Conservation (phyloP, 37 sponge, comb jelly and placozoan species). For the Cladorhizidae sp. region DNA sequence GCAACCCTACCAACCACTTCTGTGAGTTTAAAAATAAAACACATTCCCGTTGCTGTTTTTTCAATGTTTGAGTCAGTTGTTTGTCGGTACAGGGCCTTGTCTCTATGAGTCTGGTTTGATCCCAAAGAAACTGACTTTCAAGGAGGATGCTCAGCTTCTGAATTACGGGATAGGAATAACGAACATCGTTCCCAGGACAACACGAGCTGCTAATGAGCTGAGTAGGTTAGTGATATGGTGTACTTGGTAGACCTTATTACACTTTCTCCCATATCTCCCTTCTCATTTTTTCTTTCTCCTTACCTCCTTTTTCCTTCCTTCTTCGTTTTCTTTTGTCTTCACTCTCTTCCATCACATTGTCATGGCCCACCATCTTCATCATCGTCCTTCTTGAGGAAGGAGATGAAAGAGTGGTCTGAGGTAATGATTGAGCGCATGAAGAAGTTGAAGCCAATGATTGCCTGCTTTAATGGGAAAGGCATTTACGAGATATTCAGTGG, state of each 20-base stretch:
- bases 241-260: too few species aligned
- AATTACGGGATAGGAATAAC: slow-evolving; percentile 89
- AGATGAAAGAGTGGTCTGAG: slow-evolving; percentile 81
- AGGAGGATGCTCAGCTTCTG: slow-evolving; percentile 81
- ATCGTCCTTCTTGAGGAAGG: slow-evolving; percentile 58
- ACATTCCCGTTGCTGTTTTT: background rate
- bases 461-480: slow-evolving; percentile 94
- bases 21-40: slow-evolving; percentile 50
- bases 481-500: slow-evolving; percentile 88
- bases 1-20: slow-evolving; percentile 91
- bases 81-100: slow-evolving; percentile 81
- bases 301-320: too few species aligned
- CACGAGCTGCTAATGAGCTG: slow-evolving; percentile 77
- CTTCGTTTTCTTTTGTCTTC: too few species aligned
- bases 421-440: slow-evolving; percentile 81
- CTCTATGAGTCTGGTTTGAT: slow-evolving; percentile 86
- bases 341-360: too few species aligned
- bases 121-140: slow-evolving; percentile 59
- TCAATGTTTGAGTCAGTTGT: background rate
- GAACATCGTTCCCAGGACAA: slow-evolving; percentile 91
- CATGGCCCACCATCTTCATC: too few species aligned
- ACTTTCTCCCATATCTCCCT: too few species aligned
- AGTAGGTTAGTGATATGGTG: slow-evolving; percentile 52
- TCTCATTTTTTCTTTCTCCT: too few species aligned
- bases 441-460: slow-evolving; percentile 79